Conservation (phyloP, 2,797 vertebrate genomes). For the Acanthornis magna region DNA sequence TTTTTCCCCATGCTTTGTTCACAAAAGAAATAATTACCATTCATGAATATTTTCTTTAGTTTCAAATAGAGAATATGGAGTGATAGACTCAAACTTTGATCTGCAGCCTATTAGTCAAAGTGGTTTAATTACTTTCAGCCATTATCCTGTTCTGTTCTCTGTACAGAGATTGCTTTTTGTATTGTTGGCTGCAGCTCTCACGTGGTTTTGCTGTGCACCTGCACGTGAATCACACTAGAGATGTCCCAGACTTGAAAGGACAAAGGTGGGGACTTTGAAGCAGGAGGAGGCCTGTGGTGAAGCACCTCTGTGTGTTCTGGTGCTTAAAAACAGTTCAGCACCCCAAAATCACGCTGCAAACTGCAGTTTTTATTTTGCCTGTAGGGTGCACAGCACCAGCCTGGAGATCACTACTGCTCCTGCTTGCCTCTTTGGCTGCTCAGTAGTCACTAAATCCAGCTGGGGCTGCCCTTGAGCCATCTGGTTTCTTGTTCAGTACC, state of each 20-base stretch:
- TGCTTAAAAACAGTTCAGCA: neutral
- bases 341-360: neutral
- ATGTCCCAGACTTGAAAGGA: neutral
- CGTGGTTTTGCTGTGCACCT: slow-evolving; percentile 24
- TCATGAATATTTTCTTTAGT: slow-evolving; percentile 41
- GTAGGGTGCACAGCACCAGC: neutral
- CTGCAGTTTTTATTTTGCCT: neutral
- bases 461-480: neutral
- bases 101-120: neutral
- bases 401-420: neutral
- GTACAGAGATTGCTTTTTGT: neutral
- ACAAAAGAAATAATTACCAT: slow-evolving; percentile 8
- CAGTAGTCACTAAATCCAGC: neutral
- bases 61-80: neutral
- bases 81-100: slow-evolving; percentile 47
- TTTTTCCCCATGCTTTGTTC: slow-evolving; percentile 36
- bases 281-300: rapidly evolving
- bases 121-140: slow-evolving; percentile 16
- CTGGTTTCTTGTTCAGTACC: neutral
- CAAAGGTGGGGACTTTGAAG: neutral
- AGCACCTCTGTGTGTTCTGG: neutral
- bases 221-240: neutral
- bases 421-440: neutral
- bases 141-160: neutral
- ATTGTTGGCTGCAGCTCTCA: neutral